Evolutionary conservation across 2,888 invertebrate genomes (phyloP), one percentile per base, ranked within the genome.

Genomic region (Tiliacea aurago): DNA sequence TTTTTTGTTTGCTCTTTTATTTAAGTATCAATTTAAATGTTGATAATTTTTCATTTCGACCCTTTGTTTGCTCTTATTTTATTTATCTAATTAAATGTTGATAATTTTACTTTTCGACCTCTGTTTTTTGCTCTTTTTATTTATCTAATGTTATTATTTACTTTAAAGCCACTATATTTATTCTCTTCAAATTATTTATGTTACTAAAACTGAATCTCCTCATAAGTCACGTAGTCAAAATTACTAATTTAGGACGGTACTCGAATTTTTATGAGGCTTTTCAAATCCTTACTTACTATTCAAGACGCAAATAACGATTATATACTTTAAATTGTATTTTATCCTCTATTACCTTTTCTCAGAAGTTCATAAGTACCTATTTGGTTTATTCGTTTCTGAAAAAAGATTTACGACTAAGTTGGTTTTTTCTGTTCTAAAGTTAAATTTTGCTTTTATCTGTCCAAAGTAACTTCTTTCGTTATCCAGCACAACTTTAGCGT

Each of bases 191-290:
- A 23, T 33, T 4, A 67, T 45, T 62, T 45, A 23, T 9, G n/a
- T 28, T 18, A 11, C 1, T 18, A 18, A n/a, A 51, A 41, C 20
- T n/a, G 1, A 23, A 51, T 15, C 37, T 49, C 3, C 6, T 20
- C 2, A 4, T 23, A 20, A 51, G 28, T 13, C 13, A 28, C n/a
- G 23, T 56, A 47, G 13, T 62, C 33, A n/a, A 23, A 49, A 64
- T n/a, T 23, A 41, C 33, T 20, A 61, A 76, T 62, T 45, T 45
- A 66, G 47, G 51, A 73, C 75, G 74, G 55, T 58, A 53, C 0
- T 55, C 61, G 83, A 85, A 86, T 88, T 81, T 78, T 76, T 63
- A 81, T 81, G 80, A 80, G 51, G 64, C 41, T 33, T 61, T 68
- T 61, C 55, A 28, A 55, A 74, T 53, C 11, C 6, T 13, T 43